Conservation (phyloP, 2,888 invertebrate genomes). For the Dichetophora obliterata region DNA sequence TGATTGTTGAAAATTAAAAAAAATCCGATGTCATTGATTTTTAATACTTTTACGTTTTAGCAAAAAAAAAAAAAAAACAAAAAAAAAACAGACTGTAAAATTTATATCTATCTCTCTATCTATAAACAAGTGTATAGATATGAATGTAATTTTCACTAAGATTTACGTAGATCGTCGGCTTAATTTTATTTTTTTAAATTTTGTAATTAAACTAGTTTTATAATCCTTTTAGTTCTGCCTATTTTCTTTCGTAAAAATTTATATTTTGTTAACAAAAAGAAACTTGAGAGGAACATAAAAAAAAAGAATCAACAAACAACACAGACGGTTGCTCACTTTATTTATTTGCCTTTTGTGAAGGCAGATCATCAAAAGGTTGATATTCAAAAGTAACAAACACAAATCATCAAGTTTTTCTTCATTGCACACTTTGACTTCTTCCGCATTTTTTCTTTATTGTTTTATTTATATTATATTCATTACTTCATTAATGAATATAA, state of each 20-base stretch:
- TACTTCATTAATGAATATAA: too few relatives aligned
- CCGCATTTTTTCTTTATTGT: too few relatives aligned
- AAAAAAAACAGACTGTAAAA: constrained; percentile 24
- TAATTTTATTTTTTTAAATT: constrained; percentile 7
- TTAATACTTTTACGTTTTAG: background rate
- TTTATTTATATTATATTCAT: too few relatives aligned
- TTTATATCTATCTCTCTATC: background rate
- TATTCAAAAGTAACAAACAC: background rate
- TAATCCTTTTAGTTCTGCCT: background rate
- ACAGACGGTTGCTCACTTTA: background rate
- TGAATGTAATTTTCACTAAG: background rate
- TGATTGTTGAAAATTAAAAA: background rate
- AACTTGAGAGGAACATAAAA: background rate
- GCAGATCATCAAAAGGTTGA: background rate
- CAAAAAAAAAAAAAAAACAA: background rate
- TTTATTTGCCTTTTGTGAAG: background rate
- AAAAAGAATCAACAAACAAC: background rate
- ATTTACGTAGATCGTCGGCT: background rate
- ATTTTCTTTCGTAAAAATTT: background rate
- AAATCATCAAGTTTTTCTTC: background rate
- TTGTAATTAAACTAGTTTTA: background rate
- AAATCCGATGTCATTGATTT: constrained; percentile 11
- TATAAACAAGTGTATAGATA: background rate
- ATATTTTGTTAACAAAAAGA: background rate
- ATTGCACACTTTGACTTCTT: too few relatives aligned